These are phyloP conservation scores for Eumaeus atala DNA, from an alignment of 1,140 invertebrate species.

Conservation along the genomic window DNA sequence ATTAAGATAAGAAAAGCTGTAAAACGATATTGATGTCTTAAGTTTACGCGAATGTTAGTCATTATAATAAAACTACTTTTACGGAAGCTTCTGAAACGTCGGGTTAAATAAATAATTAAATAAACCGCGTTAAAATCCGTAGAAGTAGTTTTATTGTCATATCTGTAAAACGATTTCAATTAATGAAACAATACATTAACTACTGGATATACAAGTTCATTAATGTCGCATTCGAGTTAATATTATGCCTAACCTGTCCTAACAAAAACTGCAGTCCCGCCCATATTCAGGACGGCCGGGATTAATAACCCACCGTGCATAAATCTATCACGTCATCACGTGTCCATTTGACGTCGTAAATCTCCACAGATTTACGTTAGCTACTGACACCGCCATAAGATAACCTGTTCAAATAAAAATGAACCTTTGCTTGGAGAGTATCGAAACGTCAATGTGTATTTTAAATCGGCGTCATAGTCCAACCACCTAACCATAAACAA, in stretches of 20 bases:
- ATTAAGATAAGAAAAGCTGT: too few relatives aligned
- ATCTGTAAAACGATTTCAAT: too few relatives aligned
- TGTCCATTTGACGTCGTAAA: constrained; percentile 59
- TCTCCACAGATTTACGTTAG: constrained; percentile 55
- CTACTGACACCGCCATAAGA: constrained; percentile 34
- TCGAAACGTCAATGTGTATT: constrained; percentile 42
- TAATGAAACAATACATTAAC: too few relatives aligned
- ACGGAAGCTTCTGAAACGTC: too few relatives aligned
- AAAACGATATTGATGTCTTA: too few relatives aligned
- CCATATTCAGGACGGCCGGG: constrained; percentile 26
- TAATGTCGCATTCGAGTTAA: constrained; percentile 4
- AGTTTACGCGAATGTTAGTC: too few relatives aligned
- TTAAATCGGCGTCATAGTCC: constrained; percentile 25
- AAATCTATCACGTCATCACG: constrained; percentile 59
- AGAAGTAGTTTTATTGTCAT: too few relatives aligned
- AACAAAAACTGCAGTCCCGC: constrained; percentile 24
- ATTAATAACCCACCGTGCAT: constrained; percentile 42
- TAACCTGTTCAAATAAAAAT: constrained; percentile 39
- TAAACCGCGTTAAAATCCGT: too few relatives aligned
- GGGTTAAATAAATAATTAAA: too few relatives aligned
- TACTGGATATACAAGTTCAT: not conserved
- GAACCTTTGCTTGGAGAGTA: constrained; percentile 20
- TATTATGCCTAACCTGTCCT: constrained; percentile 22
- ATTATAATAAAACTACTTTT: too few relatives aligned
- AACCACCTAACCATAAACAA: constrained; percentile 38